Conservation (phyloP, 2,113 vertebrate genomes). For the Sclerurus mexicanus region DNA sequence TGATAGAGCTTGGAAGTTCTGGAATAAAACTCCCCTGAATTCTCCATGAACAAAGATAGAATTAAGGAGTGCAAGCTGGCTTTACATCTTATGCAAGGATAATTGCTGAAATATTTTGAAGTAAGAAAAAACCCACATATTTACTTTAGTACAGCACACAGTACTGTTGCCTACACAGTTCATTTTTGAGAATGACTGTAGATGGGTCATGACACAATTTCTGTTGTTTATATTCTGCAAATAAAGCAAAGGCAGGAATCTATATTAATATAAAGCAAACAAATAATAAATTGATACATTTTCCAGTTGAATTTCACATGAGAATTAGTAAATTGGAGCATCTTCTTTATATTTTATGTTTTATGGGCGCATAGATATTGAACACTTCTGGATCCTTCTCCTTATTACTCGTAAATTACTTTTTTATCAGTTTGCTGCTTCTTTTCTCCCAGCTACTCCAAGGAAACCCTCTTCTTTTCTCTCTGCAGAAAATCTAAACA, state of each 20-base stretch:
- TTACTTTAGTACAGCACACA: not conserved
- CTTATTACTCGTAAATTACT: not conserved
- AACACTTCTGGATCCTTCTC: not conserved
- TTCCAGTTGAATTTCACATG: not conserved
- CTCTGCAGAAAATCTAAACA: not conserved
- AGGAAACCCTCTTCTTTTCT: not conserved
- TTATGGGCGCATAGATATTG: not conserved
- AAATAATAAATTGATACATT: not conserved
- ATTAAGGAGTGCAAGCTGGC: not conserved
- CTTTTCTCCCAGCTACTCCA: not conserved
- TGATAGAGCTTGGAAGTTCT: not conserved
- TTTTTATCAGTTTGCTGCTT: not conserved
- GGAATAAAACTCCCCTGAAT: not conserved
- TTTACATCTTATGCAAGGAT: not conserved
- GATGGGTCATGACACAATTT: not conserved
- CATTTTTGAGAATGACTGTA: not conserved
- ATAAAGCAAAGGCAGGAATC: not conserved
- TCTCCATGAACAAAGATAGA: not conserved
- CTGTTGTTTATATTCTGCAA: not conserved
- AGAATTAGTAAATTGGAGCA: not conserved
- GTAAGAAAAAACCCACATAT: rapidly evolving
- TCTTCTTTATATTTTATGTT: not conserved
- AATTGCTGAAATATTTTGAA: not conserved
- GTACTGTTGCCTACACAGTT: not conserved
- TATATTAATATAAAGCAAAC: not conserved